Conservation (phyloP, 2,113 vertebrate species). For the Cinclus mexicanus region DNA sequence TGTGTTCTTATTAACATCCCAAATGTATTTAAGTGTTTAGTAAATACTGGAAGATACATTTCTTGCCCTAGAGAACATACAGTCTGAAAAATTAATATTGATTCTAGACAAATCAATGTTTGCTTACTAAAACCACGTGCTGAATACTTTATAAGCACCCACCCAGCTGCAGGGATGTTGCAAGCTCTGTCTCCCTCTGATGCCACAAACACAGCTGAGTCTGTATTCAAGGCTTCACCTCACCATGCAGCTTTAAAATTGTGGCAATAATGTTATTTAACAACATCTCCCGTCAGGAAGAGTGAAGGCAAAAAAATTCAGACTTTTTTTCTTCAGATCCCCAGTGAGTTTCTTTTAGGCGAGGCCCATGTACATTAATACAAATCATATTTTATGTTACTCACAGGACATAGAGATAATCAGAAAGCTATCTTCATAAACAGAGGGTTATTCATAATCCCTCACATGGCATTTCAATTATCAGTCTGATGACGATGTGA, state of each 20-base stretch:
- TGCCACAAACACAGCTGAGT: background rate
- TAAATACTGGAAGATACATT: slow-evolving; percentile 23
- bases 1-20: background rate
- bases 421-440: slow-evolving; percentile 80
- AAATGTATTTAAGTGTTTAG: background rate
- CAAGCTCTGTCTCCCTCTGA: background rate
- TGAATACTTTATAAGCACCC: slow-evolving; percentile 23
- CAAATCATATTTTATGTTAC: slow-evolving; percentile 73
- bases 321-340: background rate
- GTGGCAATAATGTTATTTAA: background rate
- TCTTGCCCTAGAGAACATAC: slow-evolving; percentile 8
- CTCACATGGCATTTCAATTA: slow-evolving; percentile 76
- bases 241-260: background rate
- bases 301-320: background rate
- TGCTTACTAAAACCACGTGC: slow-evolving; percentile 5
- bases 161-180: background rate
- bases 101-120: slow-evolving; percentile 53
- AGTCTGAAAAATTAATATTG: slow-evolving; percentile 52
- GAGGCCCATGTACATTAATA: slow-evolving; percentile 52
- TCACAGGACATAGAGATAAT: slow-evolving; percentile 74
- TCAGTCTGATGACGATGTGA: slow-evolving; percentile 65
- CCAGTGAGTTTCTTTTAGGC: slow-evolving; percentile 22
- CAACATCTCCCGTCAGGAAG: background rate
- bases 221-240: background rate
- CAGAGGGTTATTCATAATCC: slow-evolving; percentile 84